A percentile compares a stretch with the other conserved stretches of the same genome.
These are phyloP conservation scores for Cochlearius cochlearius DNA, from an alignment of 2,113 vertebrate species.

Conservation along the genomic window DNA sequence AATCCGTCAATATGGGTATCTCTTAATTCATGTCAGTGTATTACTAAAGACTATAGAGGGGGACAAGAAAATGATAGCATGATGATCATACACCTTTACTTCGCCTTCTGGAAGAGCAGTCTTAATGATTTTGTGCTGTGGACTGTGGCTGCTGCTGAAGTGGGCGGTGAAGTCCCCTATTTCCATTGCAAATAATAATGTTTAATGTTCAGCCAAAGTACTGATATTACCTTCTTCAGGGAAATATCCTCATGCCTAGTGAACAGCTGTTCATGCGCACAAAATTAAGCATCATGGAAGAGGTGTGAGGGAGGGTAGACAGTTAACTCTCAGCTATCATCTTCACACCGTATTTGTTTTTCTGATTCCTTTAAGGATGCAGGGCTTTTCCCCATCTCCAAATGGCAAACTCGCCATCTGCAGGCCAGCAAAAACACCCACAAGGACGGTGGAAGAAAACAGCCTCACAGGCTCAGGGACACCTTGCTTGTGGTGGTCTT, in stretches of 20 bases:
- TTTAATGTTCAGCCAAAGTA: background rate
- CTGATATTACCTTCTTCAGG: background rate
- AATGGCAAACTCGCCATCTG: slow-evolving; percentile 53
- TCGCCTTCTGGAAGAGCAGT: background rate
- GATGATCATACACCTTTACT: background rate
- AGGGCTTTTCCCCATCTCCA: background rate
- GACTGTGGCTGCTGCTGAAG: background rate
- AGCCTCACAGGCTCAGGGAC: background rate
- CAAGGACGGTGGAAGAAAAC: background rate
- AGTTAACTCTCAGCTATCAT: background rate
- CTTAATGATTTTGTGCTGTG: background rate
- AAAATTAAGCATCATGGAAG: background rate
- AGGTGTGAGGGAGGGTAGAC: background rate
- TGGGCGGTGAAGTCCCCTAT: background rate
- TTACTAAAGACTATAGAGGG: background rate
- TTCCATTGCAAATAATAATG: background rate
- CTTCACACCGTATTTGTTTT: background rate
- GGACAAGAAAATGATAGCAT: background rate
- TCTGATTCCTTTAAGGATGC: background rate
- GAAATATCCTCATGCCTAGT: background rate
- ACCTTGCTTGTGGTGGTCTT: accelerated
- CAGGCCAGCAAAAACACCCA: background rate
- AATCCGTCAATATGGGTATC: background rate
- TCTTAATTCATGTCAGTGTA: background rate
- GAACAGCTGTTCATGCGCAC: background rate